These are phyloP conservation scores for Agrilus biguttatus DNA, from an alignment of 2,888 invertebrate species.

Conservation along the genomic window DNA sequence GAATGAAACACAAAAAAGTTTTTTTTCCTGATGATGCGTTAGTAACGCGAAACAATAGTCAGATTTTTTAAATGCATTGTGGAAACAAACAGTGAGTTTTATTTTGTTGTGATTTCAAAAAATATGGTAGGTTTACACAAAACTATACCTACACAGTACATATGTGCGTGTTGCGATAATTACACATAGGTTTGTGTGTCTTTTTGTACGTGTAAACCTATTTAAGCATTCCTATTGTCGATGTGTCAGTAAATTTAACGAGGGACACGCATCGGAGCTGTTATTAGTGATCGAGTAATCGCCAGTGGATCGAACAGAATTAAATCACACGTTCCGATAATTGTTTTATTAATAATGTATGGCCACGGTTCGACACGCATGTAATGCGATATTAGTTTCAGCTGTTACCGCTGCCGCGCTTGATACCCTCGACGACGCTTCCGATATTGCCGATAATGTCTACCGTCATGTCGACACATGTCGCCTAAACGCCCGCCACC, in stretches of 20 bases:
- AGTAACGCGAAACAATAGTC: too few species aligned
- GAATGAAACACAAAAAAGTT: too few species aligned
- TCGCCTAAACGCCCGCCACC: conserved; percentile 8
- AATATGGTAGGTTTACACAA: too few species aligned
- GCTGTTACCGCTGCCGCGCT: conserved; percentile 15
- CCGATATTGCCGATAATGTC: conserved; percentile 11
- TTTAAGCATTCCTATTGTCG: background rate
- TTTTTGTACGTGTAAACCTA: too few species aligned
- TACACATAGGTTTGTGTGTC: too few species aligned
- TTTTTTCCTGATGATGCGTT: too few species aligned
- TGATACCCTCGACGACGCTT: conserved; percentile 16
- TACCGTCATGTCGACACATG: conserved; percentile 8
- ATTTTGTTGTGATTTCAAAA: too few species aligned
- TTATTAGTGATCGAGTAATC: conserved; percentile 3
- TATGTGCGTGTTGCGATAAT: too few species aligned
- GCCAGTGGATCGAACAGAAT: conserved; percentile 9
- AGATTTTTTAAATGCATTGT: too few species aligned
- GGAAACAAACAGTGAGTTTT: too few species aligned
- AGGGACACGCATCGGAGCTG: background rate
- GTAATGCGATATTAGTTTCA: conserved; percentile 13
- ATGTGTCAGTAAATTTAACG: conserved; percentile 1
- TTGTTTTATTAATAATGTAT: conserved; percentile 18
- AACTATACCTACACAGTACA: too few species aligned
- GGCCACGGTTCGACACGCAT: conserved; percentile 12
- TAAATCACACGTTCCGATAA: conserved; percentile 16